Evolutionary conservation across 2,888 invertebrate species (phyloP).

Genomic region (Chrysotoxum bicinctum): DNA sequence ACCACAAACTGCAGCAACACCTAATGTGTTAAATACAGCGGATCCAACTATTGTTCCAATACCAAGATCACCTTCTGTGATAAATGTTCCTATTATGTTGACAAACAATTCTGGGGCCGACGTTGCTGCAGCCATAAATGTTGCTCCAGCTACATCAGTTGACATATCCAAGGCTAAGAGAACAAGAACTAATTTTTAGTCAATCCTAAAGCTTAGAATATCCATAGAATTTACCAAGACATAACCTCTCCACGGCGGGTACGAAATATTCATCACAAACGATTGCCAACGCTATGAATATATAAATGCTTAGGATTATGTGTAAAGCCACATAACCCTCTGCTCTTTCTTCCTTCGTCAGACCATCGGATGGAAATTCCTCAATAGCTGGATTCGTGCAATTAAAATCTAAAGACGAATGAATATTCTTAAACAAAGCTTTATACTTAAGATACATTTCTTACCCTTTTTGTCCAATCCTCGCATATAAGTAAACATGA

Average conservation of each 20-base stretch:
- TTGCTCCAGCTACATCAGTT: slow-evolving; percentile 95
- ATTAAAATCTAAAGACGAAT: slow-evolving; percentile 82
- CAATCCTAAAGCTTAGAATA: not conserved
- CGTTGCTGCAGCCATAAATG: slow-evolving; percentile 96
- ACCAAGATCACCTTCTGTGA: slow-evolving; percentile 92
- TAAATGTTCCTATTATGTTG: slow-evolving; percentile 92
- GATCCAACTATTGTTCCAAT: slow-evolving; percentile 92
- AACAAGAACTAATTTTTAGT: not conserved
- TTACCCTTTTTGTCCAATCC: slow-evolving; percentile 10
- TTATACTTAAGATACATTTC: not conserved
- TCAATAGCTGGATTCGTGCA: slow-evolving; percentile 92
- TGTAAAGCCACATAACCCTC: slow-evolving; percentile 91
- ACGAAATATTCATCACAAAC: slow-evolving; percentile 98
- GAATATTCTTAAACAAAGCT: not conserved
- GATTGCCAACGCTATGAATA: slow-evolving; percentile 92
- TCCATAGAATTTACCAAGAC: slow-evolving; percentile 85
- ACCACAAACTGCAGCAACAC: slow-evolving; percentile 91
- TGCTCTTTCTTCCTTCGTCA: slow-evolving; percentile 88
- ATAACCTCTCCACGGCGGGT: slow-evolving; percentile 93
- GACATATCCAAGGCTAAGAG: slow-evolving; percentile 88
- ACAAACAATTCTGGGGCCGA: slow-evolving; percentile 95
- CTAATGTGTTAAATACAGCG: slow-evolving; percentile 92
- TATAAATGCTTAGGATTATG: slow-evolving; percentile 89
- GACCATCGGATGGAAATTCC: slow-evolving; percentile 92
- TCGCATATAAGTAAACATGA: slow-evolving; percentile 42